Percentiles rank a stretch among this genome's conserved stretches.
Conservation (phyloP, 1,140 invertebrate genomes). For the Hyles vespertilio region DNA sequence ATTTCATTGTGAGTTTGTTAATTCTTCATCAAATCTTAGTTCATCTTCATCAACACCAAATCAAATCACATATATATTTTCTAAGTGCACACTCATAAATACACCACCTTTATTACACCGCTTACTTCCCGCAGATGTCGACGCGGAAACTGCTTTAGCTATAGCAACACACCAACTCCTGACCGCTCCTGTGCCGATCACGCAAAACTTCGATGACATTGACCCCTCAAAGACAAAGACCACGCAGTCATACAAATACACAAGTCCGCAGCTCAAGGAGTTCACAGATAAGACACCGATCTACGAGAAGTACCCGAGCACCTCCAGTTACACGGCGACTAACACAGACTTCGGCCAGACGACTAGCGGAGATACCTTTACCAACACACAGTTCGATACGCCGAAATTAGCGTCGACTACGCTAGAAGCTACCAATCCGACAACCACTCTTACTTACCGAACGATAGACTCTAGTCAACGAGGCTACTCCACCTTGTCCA, state of each 20-base stretch:
- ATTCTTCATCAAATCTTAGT: no score
- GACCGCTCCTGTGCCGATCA: slow-evolving; percentile 60
- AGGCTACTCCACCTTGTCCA: slow-evolving; percentile 1
- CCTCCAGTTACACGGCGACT: neutral
- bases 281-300: slow-evolving; percentile 41
- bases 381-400: slow-evolving; percentile 8
- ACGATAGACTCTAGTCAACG: neutral
- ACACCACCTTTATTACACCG: no score
- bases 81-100: no score
- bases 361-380: slow-evolving; percentile 1
- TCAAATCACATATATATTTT: no score
- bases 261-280: slow-evolving; percentile 34
- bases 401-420: slow-evolving; percentile 12
- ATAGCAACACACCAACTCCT: slow-evolving; percentile 68
- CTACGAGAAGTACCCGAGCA: slow-evolving; percentile 29
- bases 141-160: slow-evolving; percentile 64
- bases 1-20: no score
- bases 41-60: no score
- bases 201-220: slow-evolving; percentile 53
- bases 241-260: slow-evolving; percentile 46
- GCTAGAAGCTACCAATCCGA: slow-evolving; percentile 6
- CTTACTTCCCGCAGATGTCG: slow-evolving; percentile 38
- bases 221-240: slow-evolving; percentile 36
- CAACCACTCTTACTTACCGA: neutral
- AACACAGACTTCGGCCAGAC: slow-evolving; percentile 10